Conservation (phyloP, 2,113 vertebrate genomes). For the Eonycteris spelaea region DNA sequence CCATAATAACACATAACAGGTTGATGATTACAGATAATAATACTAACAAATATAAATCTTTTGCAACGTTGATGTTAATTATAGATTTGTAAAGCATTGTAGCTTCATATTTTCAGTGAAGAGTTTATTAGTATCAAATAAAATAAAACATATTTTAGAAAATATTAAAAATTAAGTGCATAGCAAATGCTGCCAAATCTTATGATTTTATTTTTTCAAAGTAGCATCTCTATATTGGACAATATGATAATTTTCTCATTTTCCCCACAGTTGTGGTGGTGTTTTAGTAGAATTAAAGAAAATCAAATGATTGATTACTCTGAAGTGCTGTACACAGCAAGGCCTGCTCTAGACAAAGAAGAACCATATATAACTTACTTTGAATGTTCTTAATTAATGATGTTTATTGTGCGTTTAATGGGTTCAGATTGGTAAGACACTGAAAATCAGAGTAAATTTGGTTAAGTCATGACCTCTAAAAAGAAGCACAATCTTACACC, state of each 20-base stretch:
- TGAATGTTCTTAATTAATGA: background rate
- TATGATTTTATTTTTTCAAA: background rate
- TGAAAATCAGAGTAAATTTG: background rate
- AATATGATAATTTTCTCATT: background rate
- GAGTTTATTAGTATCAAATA: background rate
- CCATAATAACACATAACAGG: background rate
- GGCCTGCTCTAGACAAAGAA: background rate
- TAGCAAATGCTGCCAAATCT: background rate
- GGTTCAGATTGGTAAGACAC: background rate
- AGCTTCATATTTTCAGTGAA: slow-evolving; percentile 27
- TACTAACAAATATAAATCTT: background rate
- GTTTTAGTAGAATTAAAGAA: background rate
- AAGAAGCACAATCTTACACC: background rate
- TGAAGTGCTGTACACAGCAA: background rate
- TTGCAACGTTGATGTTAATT: background rate
- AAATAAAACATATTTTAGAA: background rate
- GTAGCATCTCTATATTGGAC: background rate
- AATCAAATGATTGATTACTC: background rate
- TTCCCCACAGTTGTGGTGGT: background rate
- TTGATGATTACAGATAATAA: background rate
- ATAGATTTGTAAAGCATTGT: background rate
- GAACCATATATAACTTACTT: background rate
- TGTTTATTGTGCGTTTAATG: background rate
- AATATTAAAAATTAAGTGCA: background rate
- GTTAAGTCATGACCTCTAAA: background rate